A percentile compares a stretch with the other conserved stretches of the same genome.
Conservation (phyloP, 2,888 invertebrate genomes). For the Cantharis flavilabris region DNA sequence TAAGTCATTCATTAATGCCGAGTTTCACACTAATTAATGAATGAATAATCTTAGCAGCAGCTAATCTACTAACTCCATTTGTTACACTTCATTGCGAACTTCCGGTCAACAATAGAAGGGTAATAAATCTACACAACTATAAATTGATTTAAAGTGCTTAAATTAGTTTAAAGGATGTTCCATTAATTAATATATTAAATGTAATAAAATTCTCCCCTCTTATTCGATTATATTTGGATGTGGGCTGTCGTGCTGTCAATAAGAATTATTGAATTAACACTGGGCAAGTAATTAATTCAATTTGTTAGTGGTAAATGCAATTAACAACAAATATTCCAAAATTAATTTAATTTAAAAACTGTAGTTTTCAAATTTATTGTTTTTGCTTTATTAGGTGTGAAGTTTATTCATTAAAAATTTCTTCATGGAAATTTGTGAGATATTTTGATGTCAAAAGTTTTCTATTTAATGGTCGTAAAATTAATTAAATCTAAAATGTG, state of each 20-base stretch:
- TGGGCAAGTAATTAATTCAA: background rate
- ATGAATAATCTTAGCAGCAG: background rate
- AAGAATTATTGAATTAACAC: constrained; percentile 3
- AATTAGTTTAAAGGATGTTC: constrained; percentile 20
- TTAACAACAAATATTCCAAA: background rate
- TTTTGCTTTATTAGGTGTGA: background rate
- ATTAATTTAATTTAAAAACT: background rate
- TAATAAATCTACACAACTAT: constrained; percentile 18
- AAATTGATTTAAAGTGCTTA: constrained; percentile 26
- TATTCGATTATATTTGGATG: constrained; percentile 12
- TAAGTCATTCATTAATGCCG: background rate
- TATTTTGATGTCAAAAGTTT: background rate
- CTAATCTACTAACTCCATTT: constrained; percentile 7
- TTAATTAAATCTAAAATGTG: background rate
- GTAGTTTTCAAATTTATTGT: background rate
- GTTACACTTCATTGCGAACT: constrained; percentile 11
- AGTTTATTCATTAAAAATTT: background rate
- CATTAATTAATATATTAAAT: constrained; percentile 14
- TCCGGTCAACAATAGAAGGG: constrained; percentile 14
- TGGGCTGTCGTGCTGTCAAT: constrained; percentile 18
- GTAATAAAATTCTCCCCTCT: constrained; percentile 14
- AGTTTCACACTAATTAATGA: background rate
- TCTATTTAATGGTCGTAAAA: background rate
- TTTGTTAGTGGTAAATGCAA: background rate
- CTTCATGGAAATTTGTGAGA: background rate